phyloP scores from a whole-genome alignment of 2,113 vertebrate genomes.

The Poeciliopsis prolifica region DNA sequence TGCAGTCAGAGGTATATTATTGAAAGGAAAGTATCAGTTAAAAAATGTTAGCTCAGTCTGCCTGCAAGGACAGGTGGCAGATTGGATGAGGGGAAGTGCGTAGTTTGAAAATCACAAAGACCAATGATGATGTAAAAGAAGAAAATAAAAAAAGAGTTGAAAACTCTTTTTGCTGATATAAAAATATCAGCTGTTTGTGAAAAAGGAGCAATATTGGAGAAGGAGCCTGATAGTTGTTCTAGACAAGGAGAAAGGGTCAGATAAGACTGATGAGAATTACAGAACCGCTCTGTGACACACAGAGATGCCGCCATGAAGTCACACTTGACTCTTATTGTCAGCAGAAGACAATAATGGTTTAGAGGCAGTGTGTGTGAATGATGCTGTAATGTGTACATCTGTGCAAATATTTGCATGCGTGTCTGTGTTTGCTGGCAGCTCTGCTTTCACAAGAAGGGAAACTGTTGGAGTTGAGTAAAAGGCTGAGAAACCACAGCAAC shows the following conservation, averaged over 20 bases:
- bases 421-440: slow-evolving; percentile 39
- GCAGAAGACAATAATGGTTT: slow-evolving; percentile 64
- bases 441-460: slow-evolving; percentile 33
- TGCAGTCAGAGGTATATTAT: slow-evolving; percentile 34
- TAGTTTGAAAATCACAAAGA: background rate
- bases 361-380: slow-evolving; percentile 45
- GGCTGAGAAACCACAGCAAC: slow-evolving; percentile 28
- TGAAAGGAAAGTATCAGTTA: slow-evolving; percentile 16
- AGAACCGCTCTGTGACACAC: slow-evolving; percentile 46
- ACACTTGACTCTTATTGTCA: slow-evolving; percentile 64
- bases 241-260: slow-evolving; percentile 31
- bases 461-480: slow-evolving; percentile 35
- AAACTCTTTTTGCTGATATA: background rate
- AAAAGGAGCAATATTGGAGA: slow-evolving; percentile 10
- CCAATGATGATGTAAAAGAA: background rate
- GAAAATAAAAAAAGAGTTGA: background rate
- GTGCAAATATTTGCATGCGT: slow-evolving; percentile 22
- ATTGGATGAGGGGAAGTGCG: background rate
- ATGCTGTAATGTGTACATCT: slow-evolving; percentile 59
- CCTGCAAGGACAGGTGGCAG: too few relatives aligned
- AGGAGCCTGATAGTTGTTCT: slow-evolving; percentile 39
- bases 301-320: slow-evolving; percentile 61
- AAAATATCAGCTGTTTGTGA: too few relatives aligned
- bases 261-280: slow-evolving; percentile 53
- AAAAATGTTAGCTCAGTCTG: slow-evolving; percentile 1